These are phyloP conservation scores for Syngnathus acus DNA, from an alignment of 2,797 vertebrate genomes.

Conservation along the genomic window DNA sequence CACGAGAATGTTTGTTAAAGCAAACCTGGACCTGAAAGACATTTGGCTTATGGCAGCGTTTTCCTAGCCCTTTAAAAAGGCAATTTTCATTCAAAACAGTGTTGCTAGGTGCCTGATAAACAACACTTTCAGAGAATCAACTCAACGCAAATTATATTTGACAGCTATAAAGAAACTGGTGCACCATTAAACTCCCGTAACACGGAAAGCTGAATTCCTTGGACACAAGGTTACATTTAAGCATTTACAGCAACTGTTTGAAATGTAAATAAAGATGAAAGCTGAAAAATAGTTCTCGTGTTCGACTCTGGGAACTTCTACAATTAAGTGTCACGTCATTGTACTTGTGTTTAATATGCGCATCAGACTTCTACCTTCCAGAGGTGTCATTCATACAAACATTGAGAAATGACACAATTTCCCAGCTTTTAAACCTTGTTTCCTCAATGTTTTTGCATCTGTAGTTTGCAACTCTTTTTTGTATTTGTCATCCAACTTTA, in stretches of 20 bases:
- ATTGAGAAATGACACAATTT: not conserved
- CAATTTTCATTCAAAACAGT: conserved; percentile 61
- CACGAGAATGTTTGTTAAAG: conserved; percentile 48
- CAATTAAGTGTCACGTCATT: not conserved
- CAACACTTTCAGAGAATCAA: conserved; percentile 58
- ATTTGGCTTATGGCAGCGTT: conserved; percentile 55
- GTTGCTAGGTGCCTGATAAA: conserved; percentile 68
- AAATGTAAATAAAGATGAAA: conserved; percentile 49
- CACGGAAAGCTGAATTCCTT: conserved; percentile 48
- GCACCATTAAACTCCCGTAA: conserved; percentile 44
- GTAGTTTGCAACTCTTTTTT: not conserved
- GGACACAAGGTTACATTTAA: conserved; percentile 50
- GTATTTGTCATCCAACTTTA: conserved; percentile 5
- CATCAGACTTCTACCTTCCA: conserved; percentile 7
- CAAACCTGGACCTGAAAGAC: conserved; percentile 41
- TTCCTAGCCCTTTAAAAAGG: conserved; percentile 62
- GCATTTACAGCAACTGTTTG: conserved; percentile 51
- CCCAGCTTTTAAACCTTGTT: not conserved
- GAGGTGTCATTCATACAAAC: not conserved
- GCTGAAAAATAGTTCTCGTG: conserved; percentile 41
- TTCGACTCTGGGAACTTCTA: conserved; percentile 23
- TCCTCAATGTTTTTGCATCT: not conserved
- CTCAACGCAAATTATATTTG: conserved; percentile 59
- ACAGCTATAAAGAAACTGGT: conserved; percentile 58
- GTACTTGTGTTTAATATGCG: not conserved